Base-by-base conservation (phyloP, 2,113 vertebrate genomes). In the Oplegnathus fasciatus region DNA sequence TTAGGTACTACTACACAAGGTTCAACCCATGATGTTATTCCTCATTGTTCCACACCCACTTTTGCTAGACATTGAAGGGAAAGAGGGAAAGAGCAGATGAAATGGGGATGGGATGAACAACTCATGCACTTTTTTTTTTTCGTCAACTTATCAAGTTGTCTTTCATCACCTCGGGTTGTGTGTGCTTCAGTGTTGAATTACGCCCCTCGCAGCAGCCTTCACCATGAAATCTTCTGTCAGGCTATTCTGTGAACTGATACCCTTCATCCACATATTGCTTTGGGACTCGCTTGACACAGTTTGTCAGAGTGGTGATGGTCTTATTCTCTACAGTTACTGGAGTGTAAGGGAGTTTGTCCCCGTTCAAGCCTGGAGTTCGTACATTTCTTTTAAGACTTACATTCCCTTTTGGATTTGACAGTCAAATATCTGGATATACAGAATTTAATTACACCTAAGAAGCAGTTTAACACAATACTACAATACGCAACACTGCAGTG, bases 221-320 rank as follows among this genome's bases (percentile, higher is more conserved):
- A 65, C 67, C 68, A 24, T 68, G 55, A 84, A 83, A 62, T 81
- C 80, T 64, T 75, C 80, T 60, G 55, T 83, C 73, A 75, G 67
- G 73, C 78, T 74, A 22, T 61, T 77, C 72, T 54, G 75, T 71
- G 54, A 88, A 83, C 82, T 28, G 83, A 92, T 89, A 86, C 57
- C 76, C 75, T 90, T 93, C 75, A 82, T 87, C 83, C 76, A 83
- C 66, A 40, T 57, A 74, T 67, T 58, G 78, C 85, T 88, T 24
- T 65, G 44, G 74, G 86, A 75, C 68, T 78, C 40, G 34, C 61
- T 87, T 72, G 70, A 86, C 71, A 70, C 81, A 80, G 68, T 73
- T 80, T 46, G 78, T 83, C 74, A 76, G 69, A 67, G 24, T 22
- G 70, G 61, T 34, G 86, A 76, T 58, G 66, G 77, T 57, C 42